Evolutionary conservation across 37 sponge, comb jelly and placozoan genomes (phyloP), one percentile per base, ranked within the genome.

Genomic region (Axinella damicornis): DNA sequence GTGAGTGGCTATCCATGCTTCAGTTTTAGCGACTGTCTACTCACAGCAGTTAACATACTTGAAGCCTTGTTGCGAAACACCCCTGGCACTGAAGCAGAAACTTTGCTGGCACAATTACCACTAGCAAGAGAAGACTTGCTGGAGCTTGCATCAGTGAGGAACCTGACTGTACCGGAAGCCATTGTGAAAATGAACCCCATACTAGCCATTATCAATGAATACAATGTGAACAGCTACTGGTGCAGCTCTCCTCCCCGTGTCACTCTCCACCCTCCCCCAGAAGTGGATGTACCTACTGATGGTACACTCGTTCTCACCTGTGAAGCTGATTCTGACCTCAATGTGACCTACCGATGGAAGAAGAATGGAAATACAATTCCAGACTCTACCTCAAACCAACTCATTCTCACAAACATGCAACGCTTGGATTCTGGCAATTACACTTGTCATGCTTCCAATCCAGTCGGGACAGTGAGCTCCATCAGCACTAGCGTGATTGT

Each of bases 21-120:
- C 63, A 67, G 84, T 32, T 46, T 84, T 4, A 55, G 46, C 36
- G 84, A 84, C 75, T 84, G 84, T 35, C 55, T 84, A 9, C 31
- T 28, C 5, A 60, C 53, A 27, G 18, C 67, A 30, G 27, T 25
- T 41, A 53, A 46, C 33, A 30, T 77, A 31, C 31, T 62, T 24
- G 27, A 62, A 11, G 15, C 38, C 28, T 54, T 80, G 17, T 28
- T 67, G 36, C 13, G 31, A 33, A 16, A 36, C 16, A 14, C 39
- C 14, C 5, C 6, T 1, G 2, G 30, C 12, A 41, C 16, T 24
- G 24, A 21, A 25, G 52, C 22, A 2, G 19, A 39, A 24, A 30
- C 24, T 35, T 18, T 16, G 15, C 59, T 77, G 24, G 11, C 20
- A 37, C 13, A 77, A 33, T 0, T 61, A 0, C 20, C 31, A 4